Evolutionary conservation across 2,888 invertebrate species (phyloP), one percentile per base, ranked within the genome.

Genomic region (Caenorhabditis japonica): DNA sequence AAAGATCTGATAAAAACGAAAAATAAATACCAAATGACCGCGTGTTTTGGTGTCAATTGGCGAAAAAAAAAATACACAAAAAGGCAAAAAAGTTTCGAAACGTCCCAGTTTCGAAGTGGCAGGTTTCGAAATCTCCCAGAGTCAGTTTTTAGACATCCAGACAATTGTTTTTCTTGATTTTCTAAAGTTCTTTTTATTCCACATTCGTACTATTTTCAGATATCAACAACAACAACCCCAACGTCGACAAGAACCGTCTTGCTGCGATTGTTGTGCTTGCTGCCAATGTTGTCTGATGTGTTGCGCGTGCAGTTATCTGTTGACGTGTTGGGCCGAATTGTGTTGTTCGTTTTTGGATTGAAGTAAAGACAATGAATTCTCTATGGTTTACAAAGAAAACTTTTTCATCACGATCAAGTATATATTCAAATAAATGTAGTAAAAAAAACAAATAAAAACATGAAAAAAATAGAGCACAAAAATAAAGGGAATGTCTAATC

Each of bases 401-500:
- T 25, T 41, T 43, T 10, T 55, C 43, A 47, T 38, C 23, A 39
- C 17, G 55, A 64, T 64, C 55, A 64, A 13, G 47, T 30, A 34
- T 5, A n/a, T 55, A 30, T 25, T n/a, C 43, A 33, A 19, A 36
- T 55, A n/a, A 27, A 7, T 46, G 17, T 17, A 49, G 21, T 52
- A 19, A 44, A 38, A 46, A 62, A 38, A 62, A 62, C 62, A 55
- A 23, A 64, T 30, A 52, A 53, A 46, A 8, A 38, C 12, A 53
- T 33, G 19, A 13, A 55, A 43, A n/a, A 39, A n/a, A 17, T 19
- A 13, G n/a, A 39, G 46, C 30, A 21, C 30, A 47, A 17, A 38
- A 38, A 34, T 0, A 64, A 64, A 47, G 55, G 64, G 64, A 64
- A 64, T 64, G 64, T 64, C 64, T 64, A 64, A 55, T 33, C 55